Base-by-base conservation (phyloP, 2,113 vertebrate genomes). In the Sylvia atricapilla region DNA sequence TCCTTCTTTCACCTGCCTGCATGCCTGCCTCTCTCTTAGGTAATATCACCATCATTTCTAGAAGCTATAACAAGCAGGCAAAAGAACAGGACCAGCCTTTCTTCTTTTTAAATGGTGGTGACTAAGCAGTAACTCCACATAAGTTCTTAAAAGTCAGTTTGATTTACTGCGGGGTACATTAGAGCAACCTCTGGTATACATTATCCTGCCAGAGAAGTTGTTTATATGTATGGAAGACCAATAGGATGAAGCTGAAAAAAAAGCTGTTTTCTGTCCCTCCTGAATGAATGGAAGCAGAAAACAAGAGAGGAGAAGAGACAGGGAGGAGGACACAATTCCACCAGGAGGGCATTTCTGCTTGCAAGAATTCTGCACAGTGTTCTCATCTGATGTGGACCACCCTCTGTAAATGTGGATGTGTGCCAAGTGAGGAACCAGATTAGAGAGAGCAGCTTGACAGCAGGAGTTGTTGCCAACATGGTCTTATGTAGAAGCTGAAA, bases 111-210 rank as follows among this genome's bases (percentile, higher is more conserved):
- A 92, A 81, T 84, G 46, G 35, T 2, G 1, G 63, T 92, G 76
- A 93, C 79, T 95, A 86, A 95, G 67, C 83, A 88, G 63, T 84
- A 94, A 79, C 52, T 87, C 73, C 33, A 79, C 37, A 60, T 22
- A 89, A 67, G 75, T 90, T 95, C 86, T 92, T 86, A 81, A 80
- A 94, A 92, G 59, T 74, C 85, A 59, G 8, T 83, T 87, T 92
- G 85, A 90, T 93, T 94, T 92, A 90, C 62, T 84, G 37, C 73
- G 75, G 47, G 62, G 49, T 90, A 56, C 53, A 74, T 85, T 93
- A 87, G 23, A 87, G 39, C 11, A 83, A 67, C 58, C 41, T 87
- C 73, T 82, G 30, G 33, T 77, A 83, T 77, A 87, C 14, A n/a
- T 93, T 87, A 91, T 87, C 37, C 46, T 94, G 81, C 58, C 75